Evolutionary conservation across 1,140 invertebrate species (phyloP).

Genomic region (Heliconius eleuchia): DNA sequence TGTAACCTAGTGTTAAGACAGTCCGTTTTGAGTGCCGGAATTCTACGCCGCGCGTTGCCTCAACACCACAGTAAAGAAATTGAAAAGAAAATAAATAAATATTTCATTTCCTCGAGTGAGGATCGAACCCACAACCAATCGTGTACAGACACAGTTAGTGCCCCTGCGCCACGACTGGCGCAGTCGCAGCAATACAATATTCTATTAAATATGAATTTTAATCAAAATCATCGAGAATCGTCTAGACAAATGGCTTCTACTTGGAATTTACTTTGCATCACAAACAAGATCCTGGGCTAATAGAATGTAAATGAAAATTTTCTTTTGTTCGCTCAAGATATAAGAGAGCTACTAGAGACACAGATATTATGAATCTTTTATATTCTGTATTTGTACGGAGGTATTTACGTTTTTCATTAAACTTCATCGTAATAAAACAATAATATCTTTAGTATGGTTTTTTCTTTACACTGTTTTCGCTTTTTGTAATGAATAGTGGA

Average conservation of each 20-base stretch:
- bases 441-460: background rate
- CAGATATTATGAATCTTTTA: constrained; percentile 11
- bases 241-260: constrained; percentile 12
- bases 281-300: constrained; percentile 9
- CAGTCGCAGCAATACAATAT: too few species aligned
- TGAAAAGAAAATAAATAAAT: too few species aligned
- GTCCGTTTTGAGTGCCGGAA: too few species aligned
- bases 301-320: constrained; percentile 13
- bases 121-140: too few species aligned
- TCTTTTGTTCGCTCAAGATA: constrained; percentile 6
- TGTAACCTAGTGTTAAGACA: too few species aligned
- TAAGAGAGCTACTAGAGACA: constrained; percentile 10
- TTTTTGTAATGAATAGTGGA: background rate
- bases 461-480: background rate
- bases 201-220: background rate
- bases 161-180: too few species aligned
- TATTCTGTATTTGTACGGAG: background rate
- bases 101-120: too few species aligned
- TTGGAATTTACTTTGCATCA: constrained; percentile 10
- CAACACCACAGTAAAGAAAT: too few species aligned
- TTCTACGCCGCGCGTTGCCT: too few species aligned
- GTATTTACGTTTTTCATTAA: constrained; percentile 12
- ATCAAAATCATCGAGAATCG: constrained; percentile 1
- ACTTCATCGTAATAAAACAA: constrained; percentile 8
- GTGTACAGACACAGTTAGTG: too few species aligned